Base-by-base conservation (phyloP, 2,797 vertebrate species). In the Aphelocoma californica region DNA sequence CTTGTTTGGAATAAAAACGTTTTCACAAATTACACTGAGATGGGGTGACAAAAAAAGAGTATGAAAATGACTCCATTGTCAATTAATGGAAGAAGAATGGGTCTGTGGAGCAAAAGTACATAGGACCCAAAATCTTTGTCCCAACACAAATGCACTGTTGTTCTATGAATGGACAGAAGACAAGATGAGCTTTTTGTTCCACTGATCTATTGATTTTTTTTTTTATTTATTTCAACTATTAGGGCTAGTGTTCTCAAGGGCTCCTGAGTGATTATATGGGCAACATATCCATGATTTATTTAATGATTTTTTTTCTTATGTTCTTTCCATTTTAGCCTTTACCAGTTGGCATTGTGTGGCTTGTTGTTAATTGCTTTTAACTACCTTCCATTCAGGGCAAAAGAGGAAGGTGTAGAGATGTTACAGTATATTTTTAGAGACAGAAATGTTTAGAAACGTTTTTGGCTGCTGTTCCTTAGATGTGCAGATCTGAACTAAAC, bases 181-280 rank as follows among this genome's bases (percentile, higher is more conserved):
- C 62, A 66, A 86, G 82, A 92, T 86, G 58, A 92, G 70, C 36
- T 58, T 90, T 91, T 88, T 95, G 57, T 95, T 81, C 69, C 45
- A 6, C 40, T 90, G 62, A 42, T 53, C 40, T 31, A 1, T 54
- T 42, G 50, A 13, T 64, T 85, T 85, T 75, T 58, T 58, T 92
- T 92, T 92, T 92, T 93, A 83, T 93, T 92, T 93, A 80, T 93
- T 89, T 80, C 23, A 82, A 47, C 26, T 85, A 40, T 57, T 80
- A 54, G 78, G 15, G 36, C 69, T 70, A 21, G 28, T 91, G 74
- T 94, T 75, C 67, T 66, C 42, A 31, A 67, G 53, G 66, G 66
- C 32, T 84, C 3, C 62, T 61, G 53, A 24, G 31, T 81, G 65
- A 71, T 81, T 9, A 5, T 51, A 29, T 32, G 18, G 24, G 44